Evolutionary conservation across 1,140 invertebrate genomes (phyloP).

Genomic region (Drosophila novamexicana): DNA sequence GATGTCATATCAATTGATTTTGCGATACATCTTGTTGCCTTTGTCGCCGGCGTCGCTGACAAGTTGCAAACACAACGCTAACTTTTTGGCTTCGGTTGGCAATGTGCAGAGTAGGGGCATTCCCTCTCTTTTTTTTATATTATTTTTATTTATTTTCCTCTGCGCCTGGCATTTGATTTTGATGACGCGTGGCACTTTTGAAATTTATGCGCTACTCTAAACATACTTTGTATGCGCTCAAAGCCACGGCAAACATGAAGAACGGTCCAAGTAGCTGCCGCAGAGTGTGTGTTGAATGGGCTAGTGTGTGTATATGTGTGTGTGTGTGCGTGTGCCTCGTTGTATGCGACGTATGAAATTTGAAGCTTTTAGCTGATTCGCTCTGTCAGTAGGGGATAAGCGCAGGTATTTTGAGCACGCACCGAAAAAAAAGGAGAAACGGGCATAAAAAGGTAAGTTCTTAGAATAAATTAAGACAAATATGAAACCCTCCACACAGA

Average conservation of each 20-base stretch:
- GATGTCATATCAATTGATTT: conserved; percentile 83
- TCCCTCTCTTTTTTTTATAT: not conserved
- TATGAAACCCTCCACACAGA: conserved; percentile 35
- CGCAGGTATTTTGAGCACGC: conserved; percentile 54
- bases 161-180: conserved; percentile 77
- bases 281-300: conserved; percentile 23
- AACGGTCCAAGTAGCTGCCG: conserved; percentile 44
- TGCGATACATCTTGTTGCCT: conserved; percentile 64
- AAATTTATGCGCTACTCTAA: conserved; percentile 78
- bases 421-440: conserved; percentile 6
- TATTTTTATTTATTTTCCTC: conserved; percentile 4
- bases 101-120: conserved; percentile 18
- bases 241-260: conserved; percentile 63
- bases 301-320: not conserved
- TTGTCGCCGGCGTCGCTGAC: conserved; percentile 32
- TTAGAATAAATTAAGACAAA: conserved; percentile 51
- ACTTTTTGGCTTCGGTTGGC: conserved; percentile 40
- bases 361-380: conserved; percentile 63
- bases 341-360: conserved; percentile 55
- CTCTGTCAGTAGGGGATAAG: conserved; percentile 40
- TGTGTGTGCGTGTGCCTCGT: not conserved
- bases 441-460: conserved; percentile 11
- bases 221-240: conserved; percentile 76
- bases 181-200: conserved; percentile 79
- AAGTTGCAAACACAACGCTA: conserved; percentile 31